Percentiles rank a stretch among this genome's conserved stretches.
These are phyloP conservation scores for Drosophila navojoa DNA, from an alignment of 1,140 invertebrate genomes.

Conservation along the genomic window DNA sequence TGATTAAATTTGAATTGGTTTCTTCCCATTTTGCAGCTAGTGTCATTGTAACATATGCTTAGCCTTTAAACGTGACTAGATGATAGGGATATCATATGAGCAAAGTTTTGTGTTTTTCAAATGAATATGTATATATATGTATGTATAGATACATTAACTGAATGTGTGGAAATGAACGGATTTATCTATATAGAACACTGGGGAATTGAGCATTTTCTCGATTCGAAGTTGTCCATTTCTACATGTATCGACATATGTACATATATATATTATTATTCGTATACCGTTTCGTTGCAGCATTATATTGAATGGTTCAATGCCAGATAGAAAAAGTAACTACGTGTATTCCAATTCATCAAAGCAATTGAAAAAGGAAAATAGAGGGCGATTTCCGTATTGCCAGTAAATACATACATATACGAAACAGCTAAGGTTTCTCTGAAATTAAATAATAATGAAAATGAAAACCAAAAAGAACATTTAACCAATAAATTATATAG, in stretches of 20 bases:
- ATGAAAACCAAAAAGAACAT: conserved; percentile 35
- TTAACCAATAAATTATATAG: conserved; percentile 61
- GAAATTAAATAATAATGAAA: conserved; percentile 40
- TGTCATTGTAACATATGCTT: conserved; percentile 22
- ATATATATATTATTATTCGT: conserved; percentile 10
- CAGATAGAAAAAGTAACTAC: conserved; percentile 63
- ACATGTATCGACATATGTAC: not conserved
- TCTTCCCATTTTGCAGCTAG: conserved; percentile 8
- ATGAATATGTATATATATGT: not conserved
- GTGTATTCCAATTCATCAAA: conserved; percentile 82
- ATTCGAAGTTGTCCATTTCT: not conserved
- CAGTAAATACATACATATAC: conserved; percentile 68
- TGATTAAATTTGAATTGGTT: no score
- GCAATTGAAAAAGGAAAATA: conserved; percentile 76
- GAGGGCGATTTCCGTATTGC: conserved; percentile 43
- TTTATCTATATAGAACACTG: conserved; percentile 12
- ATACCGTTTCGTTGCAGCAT: conserved; percentile 55
- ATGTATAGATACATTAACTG: not conserved
- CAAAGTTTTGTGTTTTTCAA: conserved; percentile 30
- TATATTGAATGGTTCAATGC: conserved; percentile 48
- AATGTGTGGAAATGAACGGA: conserved; percentile 1
- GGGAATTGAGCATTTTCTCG: conserved; percentile 21
- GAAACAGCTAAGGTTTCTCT: conserved; percentile 80
- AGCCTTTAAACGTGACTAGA: conserved; percentile 31
- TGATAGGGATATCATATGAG: conserved; percentile 25